A percentile compares a stretch with the other conserved stretches of the same genome.
Conservation (phyloP, 2,888 invertebrate species). For the Oxystoma pomonae region DNA sequence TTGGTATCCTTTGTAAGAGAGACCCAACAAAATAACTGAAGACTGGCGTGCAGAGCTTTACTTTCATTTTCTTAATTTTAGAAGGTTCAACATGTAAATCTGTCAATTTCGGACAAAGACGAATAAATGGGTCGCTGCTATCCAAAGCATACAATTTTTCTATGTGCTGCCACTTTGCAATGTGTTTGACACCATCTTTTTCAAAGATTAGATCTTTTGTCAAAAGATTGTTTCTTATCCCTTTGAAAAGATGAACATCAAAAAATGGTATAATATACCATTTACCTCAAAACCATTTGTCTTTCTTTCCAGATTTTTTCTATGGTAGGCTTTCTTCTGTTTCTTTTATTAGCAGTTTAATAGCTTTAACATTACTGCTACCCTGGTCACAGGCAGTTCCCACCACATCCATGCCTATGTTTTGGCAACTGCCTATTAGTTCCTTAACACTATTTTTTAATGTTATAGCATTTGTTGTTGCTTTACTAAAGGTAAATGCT, state of each 20-base stretch:
- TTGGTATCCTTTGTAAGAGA: slow-evolving; percentile 20
- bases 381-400: slow-evolving; percentile 35
- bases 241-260: slow-evolving; percentile 23
- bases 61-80: slow-evolving; percentile 28
- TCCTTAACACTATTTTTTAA: slow-evolving; percentile 20
- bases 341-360: slow-evolving; percentile 24
- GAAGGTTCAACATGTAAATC: slow-evolving; percentile 20
- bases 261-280: slow-evolving; percentile 19
- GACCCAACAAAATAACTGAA: slow-evolving; percentile 22
- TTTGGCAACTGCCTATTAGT: slow-evolving; percentile 22
- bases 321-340: slow-evolving; percentile 8
- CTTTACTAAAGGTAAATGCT: slow-evolving; percentile 25
- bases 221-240: slow-evolving; percentile 22
- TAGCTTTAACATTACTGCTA: slow-evolving; percentile 28
- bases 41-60: slow-evolving; percentile 22
- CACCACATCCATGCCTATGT: slow-evolving; percentile 27
- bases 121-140: slow-evolving; percentile 5
- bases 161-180: slow-evolving; percentile 21
- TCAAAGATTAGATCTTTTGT: slow-evolving; percentile 16
- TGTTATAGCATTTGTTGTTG: slow-evolving; percentile 18
- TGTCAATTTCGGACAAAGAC: slow-evolving; percentile 20
- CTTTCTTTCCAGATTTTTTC: slow-evolving; percentile 12
- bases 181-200: slow-evolving; percentile 5
- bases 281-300: slow-evolving; percentile 18
- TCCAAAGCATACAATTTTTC: slow-evolving; percentile 19